These are phyloP conservation scores for Piliocolobus tephrosceles DNA, from an alignment of 2,113 vertebrate genomes.

Conservation along the genomic window DNA sequence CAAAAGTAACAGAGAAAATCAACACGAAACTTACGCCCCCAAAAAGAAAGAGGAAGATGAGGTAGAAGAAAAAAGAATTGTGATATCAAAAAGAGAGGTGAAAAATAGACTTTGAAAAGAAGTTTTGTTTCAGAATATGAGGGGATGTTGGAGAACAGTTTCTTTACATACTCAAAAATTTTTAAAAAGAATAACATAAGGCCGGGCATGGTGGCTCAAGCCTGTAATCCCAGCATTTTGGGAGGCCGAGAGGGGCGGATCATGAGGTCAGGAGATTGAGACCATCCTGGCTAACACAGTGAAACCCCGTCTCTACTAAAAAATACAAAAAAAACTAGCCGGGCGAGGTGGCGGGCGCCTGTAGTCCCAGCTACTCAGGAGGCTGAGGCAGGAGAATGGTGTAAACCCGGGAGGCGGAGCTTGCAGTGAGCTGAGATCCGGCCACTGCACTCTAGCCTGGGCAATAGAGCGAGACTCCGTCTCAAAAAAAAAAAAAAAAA, in stretches of 20 bases:
- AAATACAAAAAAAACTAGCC: too few relatives aligned
- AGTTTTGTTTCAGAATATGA: neutral
- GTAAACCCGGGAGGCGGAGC: too few relatives aligned
- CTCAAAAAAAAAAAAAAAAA: neutral
- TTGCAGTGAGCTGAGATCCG: too few relatives aligned
- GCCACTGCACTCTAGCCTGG: too few relatives aligned
- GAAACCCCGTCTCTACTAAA: too few relatives aligned
- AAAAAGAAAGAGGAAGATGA: neutral
- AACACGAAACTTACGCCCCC: neutral
- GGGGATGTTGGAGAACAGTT: neutral
- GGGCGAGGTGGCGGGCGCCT: accelerated
- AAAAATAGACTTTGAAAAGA: neutral
- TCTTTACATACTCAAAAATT: neutral
- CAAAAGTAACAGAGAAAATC: neutral
- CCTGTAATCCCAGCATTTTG: too few relatives aligned
- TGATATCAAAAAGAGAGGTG: neutral
- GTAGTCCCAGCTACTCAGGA: too few relatives aligned
- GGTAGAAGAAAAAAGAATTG: neutral
- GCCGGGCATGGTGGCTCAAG: too few relatives aligned
- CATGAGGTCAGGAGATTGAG: too few relatives aligned
- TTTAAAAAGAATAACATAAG: neutral
- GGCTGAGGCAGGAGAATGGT: too few relatives aligned
- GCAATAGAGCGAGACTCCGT: accelerated
- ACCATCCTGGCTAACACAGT: too few relatives aligned
- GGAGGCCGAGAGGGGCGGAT: accelerated